Conservation (phyloP, 2,888 invertebrate species). For the Limnephilus marmoratus region DNA sequence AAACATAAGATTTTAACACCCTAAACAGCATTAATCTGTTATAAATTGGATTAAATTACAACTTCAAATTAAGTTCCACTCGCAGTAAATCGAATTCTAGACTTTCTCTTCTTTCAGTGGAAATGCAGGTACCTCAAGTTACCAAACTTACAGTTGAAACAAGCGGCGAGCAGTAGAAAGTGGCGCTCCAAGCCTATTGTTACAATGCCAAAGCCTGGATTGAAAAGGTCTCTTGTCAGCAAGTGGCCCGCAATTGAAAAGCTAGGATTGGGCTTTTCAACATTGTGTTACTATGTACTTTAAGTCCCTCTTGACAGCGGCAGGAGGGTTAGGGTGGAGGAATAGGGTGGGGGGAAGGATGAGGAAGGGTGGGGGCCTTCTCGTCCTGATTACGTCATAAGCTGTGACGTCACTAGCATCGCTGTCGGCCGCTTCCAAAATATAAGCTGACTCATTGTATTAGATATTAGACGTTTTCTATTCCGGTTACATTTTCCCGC, state of each 20-base stretch:
- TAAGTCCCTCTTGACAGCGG: neutral
- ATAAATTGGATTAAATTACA: neutral
- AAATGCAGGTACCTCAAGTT: neutral
- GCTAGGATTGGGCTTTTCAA: conserved; percentile 26
- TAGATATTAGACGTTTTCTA: neutral
- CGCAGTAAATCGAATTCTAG: neutral
- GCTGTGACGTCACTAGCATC: conserved; percentile 14
- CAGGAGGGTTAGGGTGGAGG: neutral
- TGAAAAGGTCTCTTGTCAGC: neutral
- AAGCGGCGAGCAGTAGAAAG: neutral
- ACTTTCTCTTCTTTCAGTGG: neutral
- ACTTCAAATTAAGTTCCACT: neutral
- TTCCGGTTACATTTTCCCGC: neutral
- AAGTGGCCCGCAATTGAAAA: neutral
- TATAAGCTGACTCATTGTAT: neutral
- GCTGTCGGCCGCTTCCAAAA: neutral
- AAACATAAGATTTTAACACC: neutral
- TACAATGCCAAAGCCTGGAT: neutral
- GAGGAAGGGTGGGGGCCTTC: neutral
- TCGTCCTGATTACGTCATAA: conserved; percentile 27
- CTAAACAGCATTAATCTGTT: neutral
- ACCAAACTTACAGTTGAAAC: neutral
- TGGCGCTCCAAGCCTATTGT: neutral
- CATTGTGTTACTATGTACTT: conserved; percentile 22
- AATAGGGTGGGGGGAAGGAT: neutral